Conservation (phyloP, 2,113 vertebrate genomes). For the Caracal caracal region DNA sequence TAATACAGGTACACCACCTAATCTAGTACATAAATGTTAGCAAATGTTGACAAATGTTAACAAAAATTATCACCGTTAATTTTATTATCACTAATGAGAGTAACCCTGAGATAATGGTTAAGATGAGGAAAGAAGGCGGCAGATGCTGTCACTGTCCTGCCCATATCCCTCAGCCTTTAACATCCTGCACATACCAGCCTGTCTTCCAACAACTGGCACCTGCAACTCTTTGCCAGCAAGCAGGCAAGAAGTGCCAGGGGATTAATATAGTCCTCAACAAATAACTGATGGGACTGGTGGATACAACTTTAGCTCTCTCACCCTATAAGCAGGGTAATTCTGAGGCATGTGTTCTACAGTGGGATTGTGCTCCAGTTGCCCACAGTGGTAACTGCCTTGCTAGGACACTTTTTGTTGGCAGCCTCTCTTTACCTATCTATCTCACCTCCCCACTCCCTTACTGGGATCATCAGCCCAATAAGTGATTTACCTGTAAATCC, state of each 20-base stretch:
- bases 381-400: not conserved
- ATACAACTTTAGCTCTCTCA: not conserved
- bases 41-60: not conserved
- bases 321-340: not conserved
- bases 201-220: not conserved
- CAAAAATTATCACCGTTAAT: not conserved
- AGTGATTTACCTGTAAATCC: slow-evolving; percentile 21
- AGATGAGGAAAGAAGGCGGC: not conserved
- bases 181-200: not conserved
- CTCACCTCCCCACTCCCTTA: not conserved
- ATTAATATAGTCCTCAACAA: not conserved
- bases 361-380: not conserved
- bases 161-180: not conserved
- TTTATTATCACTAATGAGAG: not conserved
- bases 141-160: not conserved
- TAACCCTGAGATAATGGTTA: not conserved
- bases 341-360: not conserved
- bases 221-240: not conserved
- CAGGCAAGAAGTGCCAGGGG: not conserved
- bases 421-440: not conserved
- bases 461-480: not conserved
- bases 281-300: not conserved
- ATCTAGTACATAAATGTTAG: not conserved
- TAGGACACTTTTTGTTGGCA: not conserved
- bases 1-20: not conserved